Percentiles rank a stretch among this genome's conserved stretches.
Evolutionary conservation across 2,888 invertebrate genomes (phyloP).

Genomic region (Phragmatobia fuliginosa): DNA sequence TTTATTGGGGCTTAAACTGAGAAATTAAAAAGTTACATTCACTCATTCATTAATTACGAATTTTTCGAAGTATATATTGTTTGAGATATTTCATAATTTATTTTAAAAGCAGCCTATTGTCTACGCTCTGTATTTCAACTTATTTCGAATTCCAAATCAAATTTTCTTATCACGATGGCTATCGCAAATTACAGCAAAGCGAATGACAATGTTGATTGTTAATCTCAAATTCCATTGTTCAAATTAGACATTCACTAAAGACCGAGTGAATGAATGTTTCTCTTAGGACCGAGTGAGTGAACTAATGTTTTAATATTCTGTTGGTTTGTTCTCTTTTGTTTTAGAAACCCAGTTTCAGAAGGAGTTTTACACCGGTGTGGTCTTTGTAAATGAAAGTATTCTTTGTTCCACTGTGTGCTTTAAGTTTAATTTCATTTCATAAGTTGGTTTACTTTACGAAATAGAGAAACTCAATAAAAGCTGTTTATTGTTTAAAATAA

Average conservation of each 20-base stretch:
- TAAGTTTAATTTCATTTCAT: slow-evolving; percentile 11
- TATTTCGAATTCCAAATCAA: slow-evolving; percentile 21
- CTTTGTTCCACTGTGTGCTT: slow-evolving; percentile 12
- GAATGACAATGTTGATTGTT: slow-evolving; percentile 46
- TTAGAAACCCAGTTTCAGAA: slow-evolving; percentile 21
- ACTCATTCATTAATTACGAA: too few relatives aligned
- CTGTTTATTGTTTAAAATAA: neutral
- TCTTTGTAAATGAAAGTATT: slow-evolving; percentile 13
- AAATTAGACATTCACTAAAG: slow-evolving; percentile 59
- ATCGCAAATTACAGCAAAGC: slow-evolving; percentile 48
- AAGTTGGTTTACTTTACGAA: slow-evolving; percentile 5
- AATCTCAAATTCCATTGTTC: slow-evolving; percentile 45
- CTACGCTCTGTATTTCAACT: neutral
- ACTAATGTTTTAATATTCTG: slow-evolving; percentile 51
- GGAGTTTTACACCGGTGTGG: slow-evolving; percentile 12
- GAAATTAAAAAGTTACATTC: neutral
- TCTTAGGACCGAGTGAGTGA: slow-evolving; percentile 59
- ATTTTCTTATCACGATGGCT: slow-evolving; percentile 37
- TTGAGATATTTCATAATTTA: neutral
- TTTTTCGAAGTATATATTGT: neutral
- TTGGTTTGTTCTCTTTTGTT: slow-evolving; percentile 36
- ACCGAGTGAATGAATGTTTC: slow-evolving; percentile 63
- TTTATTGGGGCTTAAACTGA: too few relatives aligned
- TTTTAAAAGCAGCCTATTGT: neutral
- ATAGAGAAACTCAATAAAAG: neutral